phyloP scores from a whole-genome alignment of 2,113 vertebrate genomes.

The Tachuris rubrigastra region DNA sequence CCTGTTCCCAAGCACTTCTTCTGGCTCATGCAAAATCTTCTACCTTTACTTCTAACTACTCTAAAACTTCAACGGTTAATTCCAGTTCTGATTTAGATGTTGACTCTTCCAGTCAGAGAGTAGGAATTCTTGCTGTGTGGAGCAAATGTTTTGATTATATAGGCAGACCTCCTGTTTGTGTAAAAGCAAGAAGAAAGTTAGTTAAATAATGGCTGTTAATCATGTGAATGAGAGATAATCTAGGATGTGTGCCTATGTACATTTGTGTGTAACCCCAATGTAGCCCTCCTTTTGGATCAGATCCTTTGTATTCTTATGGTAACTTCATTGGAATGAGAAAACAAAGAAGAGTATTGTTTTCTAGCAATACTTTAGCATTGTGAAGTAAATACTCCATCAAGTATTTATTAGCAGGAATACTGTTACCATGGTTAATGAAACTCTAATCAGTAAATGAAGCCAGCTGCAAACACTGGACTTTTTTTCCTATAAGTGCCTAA shows the following conservation, averaged over 20 bases:
- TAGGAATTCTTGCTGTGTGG: not conserved
- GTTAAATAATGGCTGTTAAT: not conserved
- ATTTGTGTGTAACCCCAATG: not conserved
- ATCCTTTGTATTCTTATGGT: not conserved
- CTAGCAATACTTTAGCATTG: conserved; percentile 12
- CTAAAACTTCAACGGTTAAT: not conserved
- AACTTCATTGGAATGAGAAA: conserved; percentile 23
- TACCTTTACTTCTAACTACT: not conserved
- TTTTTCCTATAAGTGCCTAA: not conserved
- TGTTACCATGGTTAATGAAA: conserved; percentile 44
- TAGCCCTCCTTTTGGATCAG: not conserved
- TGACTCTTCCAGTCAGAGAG: not conserved
- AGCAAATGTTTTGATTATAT: not conserved
- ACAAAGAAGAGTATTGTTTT: conserved; percentile 48
- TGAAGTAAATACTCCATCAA: conserved; percentile 45
- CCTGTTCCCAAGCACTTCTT: not conserved
- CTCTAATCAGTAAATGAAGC: conserved; percentile 28
- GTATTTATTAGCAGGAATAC: conserved; percentile 59
- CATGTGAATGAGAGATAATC: not conserved
- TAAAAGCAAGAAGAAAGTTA: conserved; percentile 1
- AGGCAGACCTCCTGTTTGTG: not conserved
- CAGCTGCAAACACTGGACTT: conserved; percentile 7
- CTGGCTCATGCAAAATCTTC: not conserved
- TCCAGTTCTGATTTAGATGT: not conserved
- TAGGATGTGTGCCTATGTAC: not conserved